phyloP scores from a whole-genome alignment of 2,888 invertebrate genomes.

The Globia sparganii region DNA sequence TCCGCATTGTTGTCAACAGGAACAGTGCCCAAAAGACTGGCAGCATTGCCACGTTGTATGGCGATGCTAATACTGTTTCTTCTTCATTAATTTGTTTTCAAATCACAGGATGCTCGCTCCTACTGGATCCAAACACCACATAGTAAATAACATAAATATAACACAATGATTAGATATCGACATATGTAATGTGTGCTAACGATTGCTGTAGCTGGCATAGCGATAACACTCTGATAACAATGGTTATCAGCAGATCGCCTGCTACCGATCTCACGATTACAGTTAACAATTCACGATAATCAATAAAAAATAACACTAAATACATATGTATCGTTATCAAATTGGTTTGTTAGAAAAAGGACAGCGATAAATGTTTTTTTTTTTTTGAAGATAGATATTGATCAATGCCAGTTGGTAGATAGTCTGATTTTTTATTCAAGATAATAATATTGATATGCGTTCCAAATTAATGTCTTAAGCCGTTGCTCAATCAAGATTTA shows the following conservation, averaged over 20 bases:
- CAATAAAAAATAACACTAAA: constrained; percentile 30
- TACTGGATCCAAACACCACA: constrained; percentile 11
- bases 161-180: constrained; percentile 53
- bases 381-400: constrained; percentile 14
- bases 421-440: constrained; percentile 7
- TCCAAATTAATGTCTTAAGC: background rate
- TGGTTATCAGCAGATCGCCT: constrained; percentile 61
- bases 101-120: background rate
- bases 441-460: background rate
- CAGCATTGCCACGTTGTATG: too few relatives aligned
- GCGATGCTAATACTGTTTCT: too few relatives aligned
- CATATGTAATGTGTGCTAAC: constrained; percentile 60
- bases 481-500: too few relatives aligned
- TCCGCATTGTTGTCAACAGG: too few relatives aligned
- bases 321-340: constrained; percentile 33
- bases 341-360: constrained; percentile 14
- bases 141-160: constrained; percentile 42
- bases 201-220: constrained; percentile 57
- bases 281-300: constrained; percentile 48
- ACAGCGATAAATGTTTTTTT: background rate
- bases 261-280: constrained; percentile 66
- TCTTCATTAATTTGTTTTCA: background rate
- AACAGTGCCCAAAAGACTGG: too few relatives aligned
- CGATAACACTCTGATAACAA: constrained; percentile 57
- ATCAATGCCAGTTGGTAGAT: constrained; percentile 14